Evolutionary conservation across 1,140 invertebrate species (phyloP).

Genomic region (Chironomus striatipennis): DNA sequence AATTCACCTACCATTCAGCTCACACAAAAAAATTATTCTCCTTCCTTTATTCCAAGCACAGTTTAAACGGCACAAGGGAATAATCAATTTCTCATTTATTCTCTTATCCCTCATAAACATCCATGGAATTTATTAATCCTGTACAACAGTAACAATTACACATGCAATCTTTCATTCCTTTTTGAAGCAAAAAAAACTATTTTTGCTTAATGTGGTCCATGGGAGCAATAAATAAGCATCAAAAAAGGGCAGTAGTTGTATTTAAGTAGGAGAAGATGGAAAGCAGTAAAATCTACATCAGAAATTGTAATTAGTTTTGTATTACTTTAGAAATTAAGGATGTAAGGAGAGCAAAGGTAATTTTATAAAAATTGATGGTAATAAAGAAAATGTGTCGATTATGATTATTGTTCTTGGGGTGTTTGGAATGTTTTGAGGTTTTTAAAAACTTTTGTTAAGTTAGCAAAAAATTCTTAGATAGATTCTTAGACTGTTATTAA

Average conservation of each 20-base stretch:
- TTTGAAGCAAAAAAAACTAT: background rate
- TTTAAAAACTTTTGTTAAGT: no score
- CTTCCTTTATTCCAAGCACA: no score
- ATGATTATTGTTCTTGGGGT: no score
- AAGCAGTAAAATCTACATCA: background rate
- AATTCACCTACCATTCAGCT: no score
- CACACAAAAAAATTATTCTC: no score
- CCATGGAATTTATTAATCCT: constrained; percentile 2
- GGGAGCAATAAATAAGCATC: constrained; percentile 7
- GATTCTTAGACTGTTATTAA: no score
- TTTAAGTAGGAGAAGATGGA: no score
- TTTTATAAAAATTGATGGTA: background rate
- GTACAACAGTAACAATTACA: background rate
- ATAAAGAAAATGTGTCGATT: no score
- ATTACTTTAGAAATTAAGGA: background rate
- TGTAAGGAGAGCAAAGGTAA: background rate
- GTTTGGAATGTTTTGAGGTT: no score
- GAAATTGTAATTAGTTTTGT: constrained; percentile 14
- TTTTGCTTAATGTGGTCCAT: background rate
- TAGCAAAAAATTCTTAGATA: no score
- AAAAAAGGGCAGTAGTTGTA: constrained; percentile 11
- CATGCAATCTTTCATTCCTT: background rate
- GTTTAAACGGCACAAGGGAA: background rate
- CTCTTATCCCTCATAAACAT: constrained; percentile 1
- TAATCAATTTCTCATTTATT: constrained; percentile 9